These are phyloP conservation scores for Spodoptera picta DNA, from an alignment of 2,888 invertebrate species.

Conservation along the genomic window DNA sequence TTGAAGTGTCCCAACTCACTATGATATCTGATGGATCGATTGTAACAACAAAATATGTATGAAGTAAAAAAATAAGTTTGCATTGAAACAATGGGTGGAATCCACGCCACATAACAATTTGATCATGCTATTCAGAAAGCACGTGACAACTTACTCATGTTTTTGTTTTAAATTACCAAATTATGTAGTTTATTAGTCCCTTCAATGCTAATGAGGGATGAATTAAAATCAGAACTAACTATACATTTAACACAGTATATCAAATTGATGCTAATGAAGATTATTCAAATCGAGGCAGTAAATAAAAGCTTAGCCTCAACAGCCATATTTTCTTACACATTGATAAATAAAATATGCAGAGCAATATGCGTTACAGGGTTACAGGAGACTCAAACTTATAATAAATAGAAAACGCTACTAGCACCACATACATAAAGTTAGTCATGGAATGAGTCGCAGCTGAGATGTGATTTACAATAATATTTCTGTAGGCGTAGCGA, in stretches of 20 bases:
- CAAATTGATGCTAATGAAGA: slow-evolving; percentile 24
- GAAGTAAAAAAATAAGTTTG: slow-evolving; percentile 1
- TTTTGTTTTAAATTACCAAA: slow-evolving; percentile 26
- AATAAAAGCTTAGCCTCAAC: slow-evolving; percentile 6
- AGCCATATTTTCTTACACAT: slow-evolving; percentile 23
- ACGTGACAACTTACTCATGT: slow-evolving; percentile 52
- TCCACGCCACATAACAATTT: slow-evolving; percentile 57
- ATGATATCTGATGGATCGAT: slow-evolving; percentile 48
- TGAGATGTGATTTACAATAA: slow-evolving; percentile 77
- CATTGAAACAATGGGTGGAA: slow-evolving; percentile 29
- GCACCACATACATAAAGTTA: slow-evolving; percentile 61
- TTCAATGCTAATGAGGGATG: slow-evolving; percentile 17
- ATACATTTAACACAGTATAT: slow-evolving; percentile 1
- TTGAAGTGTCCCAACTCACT: slow-evolving; percentile 41
- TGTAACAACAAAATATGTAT: slow-evolving; percentile 31
- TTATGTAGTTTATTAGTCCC: slow-evolving; percentile 21
- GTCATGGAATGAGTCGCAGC: slow-evolving; percentile 69
- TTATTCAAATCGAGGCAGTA: slow-evolving; percentile 26
- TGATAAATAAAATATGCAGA: slow-evolving; percentile 29
- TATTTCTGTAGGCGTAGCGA: slow-evolving; percentile 75
- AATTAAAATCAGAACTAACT: slow-evolving; percentile 21
- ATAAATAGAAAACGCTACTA: slow-evolving; percentile 38
- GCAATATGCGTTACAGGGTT: slow-evolving; percentile 20
- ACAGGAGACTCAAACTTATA: slow-evolving; percentile 7
- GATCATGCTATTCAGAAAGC: slow-evolving; percentile 60